A percentile compares a stretch with the other conserved stretches of the same genome.
phyloP scores from a whole-genome alignment of 1,140 invertebrate genomes.

The Heliconius eleuchia region DNA sequence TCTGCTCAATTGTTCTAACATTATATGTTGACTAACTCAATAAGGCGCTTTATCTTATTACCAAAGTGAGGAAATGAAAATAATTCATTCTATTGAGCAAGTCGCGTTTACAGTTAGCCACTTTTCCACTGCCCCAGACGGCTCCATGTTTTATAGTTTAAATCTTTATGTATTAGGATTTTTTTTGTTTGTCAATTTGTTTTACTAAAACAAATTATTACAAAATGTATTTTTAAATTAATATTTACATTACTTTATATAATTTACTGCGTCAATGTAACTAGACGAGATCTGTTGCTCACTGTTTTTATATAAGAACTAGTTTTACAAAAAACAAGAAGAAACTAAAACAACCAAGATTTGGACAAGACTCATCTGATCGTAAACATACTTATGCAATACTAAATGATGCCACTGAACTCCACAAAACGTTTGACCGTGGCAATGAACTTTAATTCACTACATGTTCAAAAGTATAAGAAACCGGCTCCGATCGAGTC shows the following conservation, averaged over 20 bases:
- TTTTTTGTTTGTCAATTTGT: too few relatives aligned
- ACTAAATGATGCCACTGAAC: slow-evolving; percentile 44
- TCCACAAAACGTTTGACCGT: slow-evolving; percentile 38
- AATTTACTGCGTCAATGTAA: neutral
- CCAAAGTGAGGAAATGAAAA: too few relatives aligned
- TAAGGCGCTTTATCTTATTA: too few relatives aligned
- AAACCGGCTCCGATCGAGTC: neutral
- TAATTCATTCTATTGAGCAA: too few relatives aligned
- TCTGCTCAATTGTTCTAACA: too few relatives aligned
- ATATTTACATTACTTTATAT: neutral
- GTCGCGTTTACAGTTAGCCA: too few relatives aligned
- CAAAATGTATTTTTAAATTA: neutral
- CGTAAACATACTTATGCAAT: slow-evolving; percentile 39
- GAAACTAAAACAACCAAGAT: neutral
- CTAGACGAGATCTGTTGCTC: neutral
- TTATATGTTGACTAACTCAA: too few relatives aligned
- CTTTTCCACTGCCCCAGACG: too few relatives aligned
- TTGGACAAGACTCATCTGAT: neutral
- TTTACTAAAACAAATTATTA: too few relatives aligned
- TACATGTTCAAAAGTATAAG: neutral
- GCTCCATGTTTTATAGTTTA: too few relatives aligned
- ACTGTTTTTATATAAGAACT: neutral
- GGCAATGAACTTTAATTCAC: slow-evolving; percentile 47
- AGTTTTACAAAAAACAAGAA: slow-evolving; percentile 3
- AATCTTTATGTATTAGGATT: too few relatives aligned